Percentiles rank a stretch among this genome's conserved stretches.
These are phyloP conservation scores for Reticulitermes speratus DNA, from an alignment of 1,140 invertebrate genomes.

Conservation along the genomic window DNA sequence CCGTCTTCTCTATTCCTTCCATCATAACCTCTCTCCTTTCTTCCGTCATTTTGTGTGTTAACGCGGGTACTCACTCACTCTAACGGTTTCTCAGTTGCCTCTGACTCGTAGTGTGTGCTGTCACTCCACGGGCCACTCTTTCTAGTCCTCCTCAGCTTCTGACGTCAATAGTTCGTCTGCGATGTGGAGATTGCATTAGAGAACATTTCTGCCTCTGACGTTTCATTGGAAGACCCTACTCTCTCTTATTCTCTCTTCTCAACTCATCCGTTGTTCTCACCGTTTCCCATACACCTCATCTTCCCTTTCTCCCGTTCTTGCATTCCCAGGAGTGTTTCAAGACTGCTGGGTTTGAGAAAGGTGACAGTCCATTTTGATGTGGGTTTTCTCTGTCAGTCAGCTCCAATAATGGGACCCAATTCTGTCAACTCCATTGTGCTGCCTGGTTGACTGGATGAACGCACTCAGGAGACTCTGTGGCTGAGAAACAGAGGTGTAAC, in stretches of 20 bases:
- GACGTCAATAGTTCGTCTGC: constrained; percentile 27
- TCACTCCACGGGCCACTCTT: neutral
- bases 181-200: constrained; percentile 28
- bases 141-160: neutral
- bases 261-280: constrained; percentile 11
- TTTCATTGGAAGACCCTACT: constrained; percentile 16
- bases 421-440: constrained; percentile 5
- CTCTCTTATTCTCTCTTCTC: neutral
- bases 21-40: neutral
- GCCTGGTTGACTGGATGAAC: neutral
- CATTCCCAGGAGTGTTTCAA: constrained; percentile 9
- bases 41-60: neutral
- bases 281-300: neutral
- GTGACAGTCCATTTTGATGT: constrained; percentile 11
- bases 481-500: neutral
- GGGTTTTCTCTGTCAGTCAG: constrained; percentile 14
- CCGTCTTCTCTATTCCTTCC: neutral
- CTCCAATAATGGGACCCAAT: neutral
- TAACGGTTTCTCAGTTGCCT: neutral
- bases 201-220: constrained; percentile 24
- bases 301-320: neutral
- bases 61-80: neutral
- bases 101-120: neutral
- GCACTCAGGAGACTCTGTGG: neutral
- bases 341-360: neutral